Evolutionary conservation across 2,113 vertebrate genomes (phyloP).

Genomic region (Pan troglodytes): DNA sequence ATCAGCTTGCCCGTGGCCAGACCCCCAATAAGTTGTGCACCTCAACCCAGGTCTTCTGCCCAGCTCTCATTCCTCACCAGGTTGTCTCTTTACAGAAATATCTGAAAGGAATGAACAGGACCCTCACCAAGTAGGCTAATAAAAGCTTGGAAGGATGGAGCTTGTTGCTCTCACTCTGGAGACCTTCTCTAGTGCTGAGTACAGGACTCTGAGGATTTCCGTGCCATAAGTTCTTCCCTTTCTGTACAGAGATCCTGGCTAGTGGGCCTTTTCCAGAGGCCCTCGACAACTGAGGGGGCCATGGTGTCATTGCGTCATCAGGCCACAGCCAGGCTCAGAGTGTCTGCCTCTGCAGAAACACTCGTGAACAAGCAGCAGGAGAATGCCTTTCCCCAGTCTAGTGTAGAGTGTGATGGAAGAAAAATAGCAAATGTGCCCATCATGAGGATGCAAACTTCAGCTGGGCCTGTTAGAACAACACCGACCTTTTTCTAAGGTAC

Average conservation of each 20-base stretch:
- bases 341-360: neutral
- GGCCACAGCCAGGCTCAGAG: neutral
- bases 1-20: neutral
- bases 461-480: neutral
- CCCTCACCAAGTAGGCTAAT: neutral
- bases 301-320: neutral
- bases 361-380: neutral
- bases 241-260: neutral
- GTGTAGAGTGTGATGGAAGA: neutral
- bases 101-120: neutral
- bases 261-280: neutral
- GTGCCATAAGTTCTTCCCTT: neutral
- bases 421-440: neutral
- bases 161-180: fast-evolving
- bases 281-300: neutral
- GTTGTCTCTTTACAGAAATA: neutral
- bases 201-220: too few relatives aligned
- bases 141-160: neutral
- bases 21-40: neutral
- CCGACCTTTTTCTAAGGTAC: neutral
- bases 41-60: neutral
- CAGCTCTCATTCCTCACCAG: neutral
- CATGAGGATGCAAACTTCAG: neutral
- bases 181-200: neutral
- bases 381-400: neutral